Conservation (phyloP, 64 coral and sea anemone species). For the Montipora efflorescens region DNA sequence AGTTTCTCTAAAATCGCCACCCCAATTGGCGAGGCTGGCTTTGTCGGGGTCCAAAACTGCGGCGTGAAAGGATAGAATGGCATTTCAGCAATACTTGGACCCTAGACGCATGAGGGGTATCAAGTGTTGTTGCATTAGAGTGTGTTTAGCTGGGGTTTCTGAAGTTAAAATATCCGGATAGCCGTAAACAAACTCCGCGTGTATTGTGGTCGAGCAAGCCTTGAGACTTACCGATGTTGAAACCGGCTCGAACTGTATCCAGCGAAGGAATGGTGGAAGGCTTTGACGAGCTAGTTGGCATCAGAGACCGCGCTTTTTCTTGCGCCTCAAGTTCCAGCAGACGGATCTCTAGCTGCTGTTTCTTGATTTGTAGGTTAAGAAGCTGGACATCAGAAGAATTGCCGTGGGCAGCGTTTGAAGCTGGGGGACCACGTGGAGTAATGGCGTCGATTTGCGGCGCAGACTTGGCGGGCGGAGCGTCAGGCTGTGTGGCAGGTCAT, state of each 20-base stretch:
- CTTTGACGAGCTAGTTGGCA: neutral
- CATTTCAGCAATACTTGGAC: neutral
- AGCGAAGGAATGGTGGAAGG: neutral
- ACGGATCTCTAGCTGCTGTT: too few relatives aligned
- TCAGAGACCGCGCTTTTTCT: neutral
- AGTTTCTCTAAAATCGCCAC: too few relatives aligned
- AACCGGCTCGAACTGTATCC: neutral
- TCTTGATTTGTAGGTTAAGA: neutral
- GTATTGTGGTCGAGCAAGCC: too few relatives aligned
- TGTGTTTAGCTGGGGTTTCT: neutral
- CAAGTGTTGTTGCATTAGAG: conserved; percentile 4
- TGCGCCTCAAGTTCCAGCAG: neutral
- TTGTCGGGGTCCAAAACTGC: neutral
- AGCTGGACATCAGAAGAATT: neutral
- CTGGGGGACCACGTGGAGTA: neutral
- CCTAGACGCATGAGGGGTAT: neutral
- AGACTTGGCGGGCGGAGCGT: neutral
- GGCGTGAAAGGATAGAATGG: too few relatives aligned
- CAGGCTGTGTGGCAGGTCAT: too few relatives aligned
- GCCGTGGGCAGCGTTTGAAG: neutral
- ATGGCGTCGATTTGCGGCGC: neutral
- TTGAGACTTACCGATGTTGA: neutral
- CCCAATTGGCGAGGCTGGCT: neutral
- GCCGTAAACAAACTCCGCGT: neutral
- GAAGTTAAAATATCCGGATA: neutral